Evolutionary conservation across 2,113 vertebrate species (phyloP).

Genomic region (Myocastor coypus): DNA sequence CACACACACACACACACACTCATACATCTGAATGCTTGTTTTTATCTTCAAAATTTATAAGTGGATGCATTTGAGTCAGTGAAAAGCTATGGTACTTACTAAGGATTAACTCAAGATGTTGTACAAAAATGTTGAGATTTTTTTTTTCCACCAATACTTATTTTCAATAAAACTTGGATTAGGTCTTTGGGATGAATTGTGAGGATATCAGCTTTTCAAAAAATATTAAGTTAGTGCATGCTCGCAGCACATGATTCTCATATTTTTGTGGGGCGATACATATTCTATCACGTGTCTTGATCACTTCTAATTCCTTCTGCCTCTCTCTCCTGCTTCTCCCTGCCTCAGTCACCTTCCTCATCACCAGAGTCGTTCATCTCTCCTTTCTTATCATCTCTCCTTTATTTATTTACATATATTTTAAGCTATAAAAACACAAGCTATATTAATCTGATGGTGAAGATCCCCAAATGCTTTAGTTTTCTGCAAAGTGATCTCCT

Average conservation of each 20-base stretch:
- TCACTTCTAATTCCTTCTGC: not conserved
- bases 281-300: not conserved
- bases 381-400: not conserved
- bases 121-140: not conserved
- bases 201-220: not conserved
- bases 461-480: slow-evolving; percentile 3
- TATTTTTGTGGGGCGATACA: not conserved
- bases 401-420: not conserved
- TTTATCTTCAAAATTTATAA: slow-evolving; percentile 36
- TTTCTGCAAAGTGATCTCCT: slow-evolving; percentile 3
- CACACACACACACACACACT: not conserved
- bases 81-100: not conserved
- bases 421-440: not conserved
- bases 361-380: not conserved
- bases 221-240: not conserved
- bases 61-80: not conserved
- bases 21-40: not conserved
- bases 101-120: slow-evolving; percentile 20
- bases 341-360: not conserved
- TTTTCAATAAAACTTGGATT: not conserved
- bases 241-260: not conserved
- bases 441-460: not conserved
- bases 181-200: not conserved
- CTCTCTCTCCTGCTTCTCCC: not conserved
- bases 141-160: not conserved